Conservation (phyloP, 2,888 invertebrate species). For the Melinaea menophilus region DNA sequence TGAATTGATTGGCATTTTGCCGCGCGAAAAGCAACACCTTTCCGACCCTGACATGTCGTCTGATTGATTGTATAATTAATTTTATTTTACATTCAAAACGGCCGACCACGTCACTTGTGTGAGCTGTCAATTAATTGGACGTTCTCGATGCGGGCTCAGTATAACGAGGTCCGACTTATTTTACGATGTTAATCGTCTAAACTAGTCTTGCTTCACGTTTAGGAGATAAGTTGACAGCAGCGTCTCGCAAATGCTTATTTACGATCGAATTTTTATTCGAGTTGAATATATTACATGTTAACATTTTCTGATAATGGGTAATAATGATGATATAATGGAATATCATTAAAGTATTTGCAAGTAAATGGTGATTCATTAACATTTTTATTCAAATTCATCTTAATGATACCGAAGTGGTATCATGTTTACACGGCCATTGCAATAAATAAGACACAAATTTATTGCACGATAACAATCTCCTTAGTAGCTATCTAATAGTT, state of each 20-base stretch:
- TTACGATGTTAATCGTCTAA: constrained; percentile 54
- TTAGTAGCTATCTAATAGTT: neutral
- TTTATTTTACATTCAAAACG: constrained; percentile 69
- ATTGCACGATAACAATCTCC: constrained; percentile 10
- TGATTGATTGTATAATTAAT: constrained; percentile 77
- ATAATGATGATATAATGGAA: constrained; percentile 21
- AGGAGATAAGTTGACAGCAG: constrained; percentile 59
- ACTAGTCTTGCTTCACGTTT: constrained; percentile 50
- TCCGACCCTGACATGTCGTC: constrained; percentile 66
- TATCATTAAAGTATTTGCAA: constrained; percentile 9
- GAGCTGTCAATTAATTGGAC: constrained; percentile 75
- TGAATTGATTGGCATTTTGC: constrained; percentile 71
- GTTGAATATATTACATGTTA: constrained; percentile 35
- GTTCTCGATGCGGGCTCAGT: constrained; percentile 66
- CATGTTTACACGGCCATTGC: constrained; percentile 19
- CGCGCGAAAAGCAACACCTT: constrained; percentile 75
- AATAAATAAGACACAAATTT: constrained; percentile 21
- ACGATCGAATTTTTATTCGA: constrained; percentile 26
- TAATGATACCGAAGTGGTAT: constrained; percentile 11
- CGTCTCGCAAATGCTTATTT: constrained; percentile 52
- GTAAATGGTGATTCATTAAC: constrained; percentile 1
- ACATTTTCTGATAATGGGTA: constrained; percentile 25
- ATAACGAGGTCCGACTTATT: constrained; percentile 57
- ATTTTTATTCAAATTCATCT: constrained; percentile 7
- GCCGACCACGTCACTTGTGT: constrained; percentile 59